A percentile compares a stretch with the other conserved stretches of the same genome.
phyloP scores from a whole-genome alignment of 2,113 vertebrate species.

The Spheniscus mendiculus region DNA sequence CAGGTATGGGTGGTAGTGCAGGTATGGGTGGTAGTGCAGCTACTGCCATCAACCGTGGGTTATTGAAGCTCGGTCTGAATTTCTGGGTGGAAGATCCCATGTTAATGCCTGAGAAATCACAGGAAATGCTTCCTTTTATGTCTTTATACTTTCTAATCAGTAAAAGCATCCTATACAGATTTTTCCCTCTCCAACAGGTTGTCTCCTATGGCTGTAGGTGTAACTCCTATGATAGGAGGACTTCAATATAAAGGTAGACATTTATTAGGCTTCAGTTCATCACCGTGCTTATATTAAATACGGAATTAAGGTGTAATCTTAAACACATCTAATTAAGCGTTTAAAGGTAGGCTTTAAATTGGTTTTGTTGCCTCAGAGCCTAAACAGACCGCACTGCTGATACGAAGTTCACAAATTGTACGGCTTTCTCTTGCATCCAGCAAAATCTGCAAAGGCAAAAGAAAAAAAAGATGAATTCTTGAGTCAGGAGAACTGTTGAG shows the following conservation, averaged over 20 bases:
- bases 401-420: not conserved
- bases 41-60: accelerated
- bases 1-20: not conserved
- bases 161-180: not conserved
- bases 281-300: not conserved
- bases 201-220: too few relatives aligned
- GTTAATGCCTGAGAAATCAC: not conserved
- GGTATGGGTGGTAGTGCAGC: not conserved
- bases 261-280: not conserved
- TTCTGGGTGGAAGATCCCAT: not conserved
- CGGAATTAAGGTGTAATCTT: not conserved
- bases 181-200: not conserved
- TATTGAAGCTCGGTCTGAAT: not conserved
- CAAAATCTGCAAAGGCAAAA: not conserved
- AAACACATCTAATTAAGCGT: not conserved
- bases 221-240: not conserved
- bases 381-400: not conserved
- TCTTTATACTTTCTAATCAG: not conserved
- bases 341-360: not conserved
- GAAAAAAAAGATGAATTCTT: not conserved
- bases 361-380: not conserved
- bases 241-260: not conserved
- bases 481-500: constrained; percentile 31
- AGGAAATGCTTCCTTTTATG: not conserved
- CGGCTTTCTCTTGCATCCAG: not conserved